Evolutionary conservation across 2,113 vertebrate genomes (phyloP).

Genomic region (Epinephelus moara): DNA sequence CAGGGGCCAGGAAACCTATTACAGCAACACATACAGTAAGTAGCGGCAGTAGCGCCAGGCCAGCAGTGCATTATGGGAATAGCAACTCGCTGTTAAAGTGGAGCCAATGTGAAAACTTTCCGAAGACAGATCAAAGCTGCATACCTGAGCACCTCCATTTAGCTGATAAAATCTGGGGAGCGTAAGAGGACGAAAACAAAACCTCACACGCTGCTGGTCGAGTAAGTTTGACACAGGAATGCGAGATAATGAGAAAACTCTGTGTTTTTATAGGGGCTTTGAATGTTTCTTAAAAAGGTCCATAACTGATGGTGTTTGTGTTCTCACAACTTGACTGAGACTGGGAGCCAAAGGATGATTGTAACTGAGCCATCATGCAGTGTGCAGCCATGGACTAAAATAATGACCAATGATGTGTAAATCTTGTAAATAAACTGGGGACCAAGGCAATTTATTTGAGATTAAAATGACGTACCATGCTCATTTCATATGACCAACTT

Average conservation of each 20-base stretch:
- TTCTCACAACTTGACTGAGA: neutral
- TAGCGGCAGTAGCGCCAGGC: conserved; percentile 5
- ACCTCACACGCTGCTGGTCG: conserved; percentile 45
- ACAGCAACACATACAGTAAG: neutral
- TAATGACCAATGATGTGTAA: neutral
- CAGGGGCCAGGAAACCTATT: no score
- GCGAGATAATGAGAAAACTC: conserved; percentile 56
- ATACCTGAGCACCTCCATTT: conserved; percentile 77
- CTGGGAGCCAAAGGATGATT: neutral
- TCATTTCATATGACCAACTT: neutral
- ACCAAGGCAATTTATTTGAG: neutral
- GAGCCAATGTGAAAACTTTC: conserved; percentile 76
- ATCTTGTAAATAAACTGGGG: conserved; percentile 7
- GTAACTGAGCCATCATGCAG: neutral
- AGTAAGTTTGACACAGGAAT: conserved; percentile 59
- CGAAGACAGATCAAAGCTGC: conserved; percentile 75
- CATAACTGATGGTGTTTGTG: conserved; percentile 10
- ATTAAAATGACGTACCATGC: neutral
- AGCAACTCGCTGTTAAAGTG: conserved; percentile 71
- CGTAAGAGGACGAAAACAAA: conserved; percentile 61
- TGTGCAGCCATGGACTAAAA: neutral
- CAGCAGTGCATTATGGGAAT: conserved; percentile 67
- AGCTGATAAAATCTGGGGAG: conserved; percentile 69
- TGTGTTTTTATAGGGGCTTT: conserved; percentile 35
- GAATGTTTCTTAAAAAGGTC: conserved; percentile 14